Evolutionary conservation across 1,140 invertebrate species (phyloP).

Genomic region (Bombus breviceps): DNA sequence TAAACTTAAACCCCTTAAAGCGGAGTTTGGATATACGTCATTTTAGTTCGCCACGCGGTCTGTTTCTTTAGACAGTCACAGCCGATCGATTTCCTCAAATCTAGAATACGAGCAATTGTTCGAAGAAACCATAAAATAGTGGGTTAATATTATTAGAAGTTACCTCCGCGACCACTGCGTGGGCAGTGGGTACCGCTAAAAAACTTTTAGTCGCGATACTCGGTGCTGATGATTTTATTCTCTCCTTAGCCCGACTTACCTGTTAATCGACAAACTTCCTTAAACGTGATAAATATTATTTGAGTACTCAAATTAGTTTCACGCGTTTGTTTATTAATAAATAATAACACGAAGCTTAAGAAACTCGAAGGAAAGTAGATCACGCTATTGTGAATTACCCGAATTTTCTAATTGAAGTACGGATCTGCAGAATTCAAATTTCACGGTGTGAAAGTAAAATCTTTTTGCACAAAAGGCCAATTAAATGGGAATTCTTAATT

Average conservation of each 20-base stretch:
- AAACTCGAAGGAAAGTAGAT: background rate
- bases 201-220: background rate
- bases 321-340: background rate
- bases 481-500: background rate
- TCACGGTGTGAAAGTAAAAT: background rate
- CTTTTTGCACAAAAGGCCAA: background rate
- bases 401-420: background rate
- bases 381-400: background rate
- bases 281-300: background rate
- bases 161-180: background rate
- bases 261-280: background rate
- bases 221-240: background rate
- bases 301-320: background rate
- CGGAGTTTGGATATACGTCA: slow-evolving; percentile 5
- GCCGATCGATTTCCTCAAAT: slow-evolving; percentile 26
- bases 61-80: background rate
- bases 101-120: slow-evolving; percentile 10
- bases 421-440: background rate
- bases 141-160: slow-evolving; percentile 47
- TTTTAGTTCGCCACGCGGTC: background rate
- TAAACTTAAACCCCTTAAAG: too few relatives aligned
- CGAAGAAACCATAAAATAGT: slow-evolving; percentile 47
- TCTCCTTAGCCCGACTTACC: background rate
- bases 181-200: background rate
- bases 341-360: background rate